Evolutionary conservation across 1,140 invertebrate species (phyloP).

Genomic region (Conus ventricosus): DNA sequence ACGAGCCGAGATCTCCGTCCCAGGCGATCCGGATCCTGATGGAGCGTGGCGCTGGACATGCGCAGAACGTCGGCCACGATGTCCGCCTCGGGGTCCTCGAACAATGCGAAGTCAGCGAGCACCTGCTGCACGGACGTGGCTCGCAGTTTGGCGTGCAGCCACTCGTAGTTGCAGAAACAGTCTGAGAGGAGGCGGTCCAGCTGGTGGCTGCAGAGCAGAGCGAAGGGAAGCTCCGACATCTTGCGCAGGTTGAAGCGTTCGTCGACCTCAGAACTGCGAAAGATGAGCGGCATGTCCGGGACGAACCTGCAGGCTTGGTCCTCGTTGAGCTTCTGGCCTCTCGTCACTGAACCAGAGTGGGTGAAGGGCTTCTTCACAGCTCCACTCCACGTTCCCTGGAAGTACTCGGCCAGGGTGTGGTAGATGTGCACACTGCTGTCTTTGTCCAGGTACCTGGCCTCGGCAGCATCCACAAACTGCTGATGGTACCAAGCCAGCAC

Average conservation of each 20-base stretch:
- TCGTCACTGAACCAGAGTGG: slow-evolving; percentile 88
- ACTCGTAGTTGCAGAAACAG: slow-evolving; percentile 65
- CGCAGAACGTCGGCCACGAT: slow-evolving; percentile 65
- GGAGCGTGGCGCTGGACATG: slow-evolving; percentile 62
- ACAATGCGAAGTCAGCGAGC: slow-evolving; percentile 59
- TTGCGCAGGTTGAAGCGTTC: slow-evolving; percentile 61
- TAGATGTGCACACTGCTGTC: slow-evolving; percentile 95
- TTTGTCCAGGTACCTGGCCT: slow-evolving; percentile 94
- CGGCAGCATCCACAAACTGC: slow-evolving; percentile 70
- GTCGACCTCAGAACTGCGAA: slow-evolving; percentile 76
- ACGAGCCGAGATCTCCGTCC: slow-evolving; percentile 65
- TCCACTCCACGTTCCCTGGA: slow-evolving; percentile 93
- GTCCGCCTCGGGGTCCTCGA: slow-evolving; percentile 78
- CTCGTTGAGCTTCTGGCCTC: slow-evolving; percentile 75
- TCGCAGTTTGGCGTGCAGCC: slow-evolving; percentile 59
- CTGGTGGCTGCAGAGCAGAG: slow-evolving; percentile 50
- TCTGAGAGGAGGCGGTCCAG: slow-evolving; percentile 49
- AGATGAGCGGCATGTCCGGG: slow-evolving; percentile 92
- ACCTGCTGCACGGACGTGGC: slow-evolving; percentile 58
- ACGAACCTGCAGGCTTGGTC: slow-evolving; percentile 95
- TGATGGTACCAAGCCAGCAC: slow-evolving; percentile 64
- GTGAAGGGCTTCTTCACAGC: slow-evolving; percentile 92
- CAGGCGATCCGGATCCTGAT: slow-evolving; percentile 58
- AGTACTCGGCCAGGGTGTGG: slow-evolving; percentile 97
- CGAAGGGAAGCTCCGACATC: slow-evolving; percentile 59